Conservation (phyloP, 2,113 vertebrate genomes). For the Neolamprologus variostigma region DNA sequence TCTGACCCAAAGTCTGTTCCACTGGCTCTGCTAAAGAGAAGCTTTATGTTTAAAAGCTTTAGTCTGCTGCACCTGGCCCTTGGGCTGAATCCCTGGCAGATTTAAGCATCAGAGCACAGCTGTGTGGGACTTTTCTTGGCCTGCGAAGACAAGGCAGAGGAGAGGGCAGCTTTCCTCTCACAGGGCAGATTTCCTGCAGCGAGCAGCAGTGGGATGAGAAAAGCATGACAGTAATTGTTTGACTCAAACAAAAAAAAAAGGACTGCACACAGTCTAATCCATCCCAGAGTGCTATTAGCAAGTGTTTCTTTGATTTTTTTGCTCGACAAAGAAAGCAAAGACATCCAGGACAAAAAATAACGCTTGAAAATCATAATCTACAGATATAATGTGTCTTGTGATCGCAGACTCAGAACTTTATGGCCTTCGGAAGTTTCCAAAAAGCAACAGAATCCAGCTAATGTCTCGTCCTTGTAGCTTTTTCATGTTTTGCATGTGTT, state of each 20-base stretch:
- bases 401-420: background rate
- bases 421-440: background rate
- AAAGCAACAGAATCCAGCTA: background rate
- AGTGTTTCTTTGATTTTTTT: background rate
- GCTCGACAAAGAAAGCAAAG: background rate
- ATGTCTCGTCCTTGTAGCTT: background rate
- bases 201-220: conserved; percentile 2
- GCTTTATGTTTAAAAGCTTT: conserved; percentile 34
- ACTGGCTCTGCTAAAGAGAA: conserved; percentile 6
- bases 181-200: background rate
- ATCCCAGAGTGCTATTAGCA: conserved; percentile 2
- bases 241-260: background rate
- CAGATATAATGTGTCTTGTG: conserved; percentile 3
- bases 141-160: background rate
- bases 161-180: background rate
- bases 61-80: conserved; percentile 31
- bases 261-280: background rate
- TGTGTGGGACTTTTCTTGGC: conserved; percentile 44
- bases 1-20: conserved; percentile 26
- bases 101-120: conserved; percentile 29
- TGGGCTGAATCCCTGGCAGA: conserved; percentile 20
- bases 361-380: background rate
- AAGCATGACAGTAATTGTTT: background rate
- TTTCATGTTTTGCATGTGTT: background rate
- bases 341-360: conserved; percentile 7